Base-by-base conservation (phyloP, 2,888 invertebrate genomes). In the Zhuqinia jingwanae region DNA sequence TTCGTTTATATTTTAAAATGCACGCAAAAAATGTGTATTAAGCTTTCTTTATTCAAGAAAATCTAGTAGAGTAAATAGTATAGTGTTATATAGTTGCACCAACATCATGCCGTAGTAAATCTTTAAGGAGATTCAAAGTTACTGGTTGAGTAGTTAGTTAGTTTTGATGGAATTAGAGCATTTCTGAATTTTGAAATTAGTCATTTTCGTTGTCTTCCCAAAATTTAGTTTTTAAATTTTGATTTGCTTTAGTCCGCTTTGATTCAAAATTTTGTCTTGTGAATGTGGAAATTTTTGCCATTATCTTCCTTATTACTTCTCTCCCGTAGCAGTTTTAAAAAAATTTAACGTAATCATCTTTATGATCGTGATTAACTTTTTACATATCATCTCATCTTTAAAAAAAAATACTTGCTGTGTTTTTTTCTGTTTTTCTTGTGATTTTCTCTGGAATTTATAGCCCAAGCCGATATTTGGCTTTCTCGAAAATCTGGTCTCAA, bases 401-500 rank as follows among this genome's bases (percentile, higher is more conserved):
- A n/a, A n/a, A n/a, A n/a, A n/a, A 8, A 30, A 15, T 65, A 65
- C 13, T 25, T 63, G 17, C 36, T 65, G 36, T 65, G 36, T 36
- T 63, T 3, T 63, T 25, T 17, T 60, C 63, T 83, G 22, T 83
- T 42, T 65, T 81, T 83, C 82, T 82, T 82, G 82, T 83, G 83
- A 76, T 63, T 83, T 83, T 83, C 83, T 83, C 83, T 83, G 83
- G 83, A 83, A 76, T 81, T 42, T 65, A 20, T 73, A 87, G 80
- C 79, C 89, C 85, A 90, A 88, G 85, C 90, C 90, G 76, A 88
- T 90, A 85, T 89, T 87, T 89, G 90, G 90, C 85, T 90, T 90
- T 89, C 87, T 90, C 73, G 90, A 89, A 89, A 90, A 90, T 88
- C 89, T 90, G 88, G 90, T 90, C 84, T 88, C 88, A 84, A 90